phyloP scores from a whole-genome alignment of 2,797 vertebrate genomes.

The Strix occidentalis region DNA sequence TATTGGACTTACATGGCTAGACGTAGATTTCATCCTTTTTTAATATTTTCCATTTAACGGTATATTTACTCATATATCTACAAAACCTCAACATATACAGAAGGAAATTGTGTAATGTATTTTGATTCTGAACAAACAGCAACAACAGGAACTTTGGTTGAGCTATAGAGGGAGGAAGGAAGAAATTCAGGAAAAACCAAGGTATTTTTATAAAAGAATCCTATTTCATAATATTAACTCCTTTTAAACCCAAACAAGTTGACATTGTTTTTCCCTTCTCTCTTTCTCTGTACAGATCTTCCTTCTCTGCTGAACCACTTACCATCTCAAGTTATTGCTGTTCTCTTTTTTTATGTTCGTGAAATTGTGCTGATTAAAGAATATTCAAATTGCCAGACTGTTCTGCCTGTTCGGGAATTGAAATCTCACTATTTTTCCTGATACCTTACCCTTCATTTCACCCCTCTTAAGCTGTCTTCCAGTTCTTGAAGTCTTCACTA shows the following conservation, averaged over 20 bases:
- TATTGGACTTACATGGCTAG: background rate
- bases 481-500: background rate
- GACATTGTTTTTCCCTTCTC: background rate
- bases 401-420: background rate
- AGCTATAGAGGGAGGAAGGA: slow-evolving; percentile 4
- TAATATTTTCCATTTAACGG: background rate
- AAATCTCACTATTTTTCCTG: background rate
- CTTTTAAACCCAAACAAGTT: background rate
- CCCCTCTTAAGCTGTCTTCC: background rate
- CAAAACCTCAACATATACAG: background rate
- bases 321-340: background rate
- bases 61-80: background rate
- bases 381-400: background rate
- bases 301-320: background rate
- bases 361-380: background rate
- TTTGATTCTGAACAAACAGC: background rate
- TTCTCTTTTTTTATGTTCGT: background rate
- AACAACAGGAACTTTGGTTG: background rate
- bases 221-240: background rate
- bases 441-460: background rate
- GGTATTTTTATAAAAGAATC: background rate
- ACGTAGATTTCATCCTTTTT: background rate
- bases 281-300: background rate
- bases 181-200: background rate
- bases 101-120: slow-evolving; percentile 2